A percentile compares a stretch with the other conserved stretches of the same genome.
Evolutionary conservation across 2,113 vertebrate genomes (phyloP).

Genomic region (Phrynocephalus versicolor): DNA sequence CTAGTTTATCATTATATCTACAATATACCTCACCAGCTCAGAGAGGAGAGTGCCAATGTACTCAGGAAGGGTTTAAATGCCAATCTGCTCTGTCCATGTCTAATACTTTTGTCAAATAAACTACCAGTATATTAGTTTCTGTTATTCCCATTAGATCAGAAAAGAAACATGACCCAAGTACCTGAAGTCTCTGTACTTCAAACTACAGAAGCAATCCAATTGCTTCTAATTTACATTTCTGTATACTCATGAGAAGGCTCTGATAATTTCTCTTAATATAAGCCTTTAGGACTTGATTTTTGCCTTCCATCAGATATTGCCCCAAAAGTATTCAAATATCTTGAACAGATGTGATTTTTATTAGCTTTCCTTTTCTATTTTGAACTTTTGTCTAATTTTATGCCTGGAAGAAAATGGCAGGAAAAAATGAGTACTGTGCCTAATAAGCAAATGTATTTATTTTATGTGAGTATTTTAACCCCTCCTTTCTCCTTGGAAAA

Average conservation of each 20-base stretch:
- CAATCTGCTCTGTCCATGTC: background rate
- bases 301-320: accelerated
- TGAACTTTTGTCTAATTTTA: constrained; percentile 19
- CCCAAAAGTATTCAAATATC: constrained; percentile 4
- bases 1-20: too few relatives aligned
- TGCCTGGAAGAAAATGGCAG: constrained; percentile 26
- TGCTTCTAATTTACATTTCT: constrained; percentile 17
- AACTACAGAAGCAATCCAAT: background rate
- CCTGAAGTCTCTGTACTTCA: background rate
- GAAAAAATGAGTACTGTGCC: constrained; percentile 17
- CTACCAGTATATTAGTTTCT: background rate
- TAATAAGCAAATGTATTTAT: constrained; percentile 17
- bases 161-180: background rate
- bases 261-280: background rate
- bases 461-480: too few relatives aligned
- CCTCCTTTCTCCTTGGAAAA: too few relatives aligned
- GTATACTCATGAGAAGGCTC: background rate
- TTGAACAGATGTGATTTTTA: constrained; percentile 34
- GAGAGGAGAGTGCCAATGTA: background rate
- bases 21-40: too few relatives aligned
- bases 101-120: background rate
- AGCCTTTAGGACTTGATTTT: constrained; percentile 1
- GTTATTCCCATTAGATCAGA: background rate
- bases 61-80: background rate
- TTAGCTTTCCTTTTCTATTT: constrained; percentile 20